Conservation (phyloP, 2,888 invertebrate genomes). For the Branchipolynoe longqiensis region DNA sequence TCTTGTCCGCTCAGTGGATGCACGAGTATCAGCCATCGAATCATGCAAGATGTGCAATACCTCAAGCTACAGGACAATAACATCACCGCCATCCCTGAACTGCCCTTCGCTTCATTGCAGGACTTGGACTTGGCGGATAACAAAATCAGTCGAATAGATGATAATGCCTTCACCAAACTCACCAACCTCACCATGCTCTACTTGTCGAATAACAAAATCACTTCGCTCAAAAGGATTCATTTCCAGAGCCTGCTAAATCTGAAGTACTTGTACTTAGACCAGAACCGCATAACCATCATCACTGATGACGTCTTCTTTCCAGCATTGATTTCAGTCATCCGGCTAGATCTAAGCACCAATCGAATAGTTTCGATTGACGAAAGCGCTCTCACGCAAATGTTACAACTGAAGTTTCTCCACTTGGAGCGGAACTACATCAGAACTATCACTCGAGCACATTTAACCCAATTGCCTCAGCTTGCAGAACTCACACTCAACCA, state of each 20-base stretch:
- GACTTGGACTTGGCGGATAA: constrained; percentile 15
- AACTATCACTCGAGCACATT: not conserved
- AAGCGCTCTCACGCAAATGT: not conserved
- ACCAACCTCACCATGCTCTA: constrained; percentile 8
- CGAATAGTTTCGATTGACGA: not conserved
- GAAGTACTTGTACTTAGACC: constrained; percentile 9
- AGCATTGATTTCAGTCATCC: not conserved
- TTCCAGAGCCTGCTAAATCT: not conserved
- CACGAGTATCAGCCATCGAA: not conserved
- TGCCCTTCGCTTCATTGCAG: not conserved
- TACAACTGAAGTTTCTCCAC: not conserved
- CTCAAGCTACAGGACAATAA: constrained; percentile 8
- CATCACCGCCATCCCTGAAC: constrained; percentile 1
- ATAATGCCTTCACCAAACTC: not conserved
- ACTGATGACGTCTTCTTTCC: constrained; percentile 3
- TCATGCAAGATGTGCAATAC: not conserved
- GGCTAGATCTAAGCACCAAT: not conserved
- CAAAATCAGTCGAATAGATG: constrained; percentile 19
- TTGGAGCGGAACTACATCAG: constrained; percentile 12
- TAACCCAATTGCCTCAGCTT: not conserved
- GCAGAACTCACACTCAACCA: not conserved
- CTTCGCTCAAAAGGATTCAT: not conserved
- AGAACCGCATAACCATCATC: not conserved
- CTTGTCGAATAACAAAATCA: constrained; percentile 33
- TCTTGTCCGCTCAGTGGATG: not conserved